Evolutionary conservation across 2,113 vertebrate genomes (phyloP).

Genomic region (Sturnus vulgaris): DNA sequence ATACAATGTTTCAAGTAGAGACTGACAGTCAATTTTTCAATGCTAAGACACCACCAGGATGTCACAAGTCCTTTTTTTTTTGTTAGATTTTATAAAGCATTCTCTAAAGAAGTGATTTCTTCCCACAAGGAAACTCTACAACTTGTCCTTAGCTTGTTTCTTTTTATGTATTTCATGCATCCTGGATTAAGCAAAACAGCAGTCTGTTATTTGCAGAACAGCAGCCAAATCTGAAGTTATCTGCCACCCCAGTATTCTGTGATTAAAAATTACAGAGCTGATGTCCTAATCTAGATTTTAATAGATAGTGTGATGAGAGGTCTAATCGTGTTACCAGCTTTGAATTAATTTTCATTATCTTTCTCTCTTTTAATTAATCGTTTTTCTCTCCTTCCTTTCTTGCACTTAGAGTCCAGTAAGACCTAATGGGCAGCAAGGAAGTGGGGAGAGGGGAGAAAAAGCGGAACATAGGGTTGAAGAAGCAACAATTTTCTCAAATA

Average conservation of each 20-base stretch:
- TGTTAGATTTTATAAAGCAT: background rate
- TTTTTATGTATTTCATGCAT: background rate
- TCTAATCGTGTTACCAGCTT: slow-evolving; percentile 12
- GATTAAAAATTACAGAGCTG: slow-evolving; percentile 28
- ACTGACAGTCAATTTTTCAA: background rate
- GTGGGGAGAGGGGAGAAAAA: background rate
- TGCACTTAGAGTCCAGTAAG: background rate
- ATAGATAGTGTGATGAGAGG: slow-evolving; percentile 1
- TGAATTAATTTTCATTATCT: slow-evolving; percentile 36
- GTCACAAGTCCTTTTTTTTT: background rate
- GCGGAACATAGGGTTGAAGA: background rate
- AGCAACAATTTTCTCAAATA: slow-evolving; percentile 40
- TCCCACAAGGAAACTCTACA: background rate
- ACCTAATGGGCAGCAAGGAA: background rate
- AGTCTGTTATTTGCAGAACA: background rate
- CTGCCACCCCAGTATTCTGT: background rate
- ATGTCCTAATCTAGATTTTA: slow-evolving; percentile 35
- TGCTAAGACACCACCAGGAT: background rate
- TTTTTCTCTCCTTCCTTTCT: background rate
- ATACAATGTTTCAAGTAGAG: background rate
- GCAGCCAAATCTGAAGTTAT: background rate
- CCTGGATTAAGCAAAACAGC: background rate
- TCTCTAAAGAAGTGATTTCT: background rate
- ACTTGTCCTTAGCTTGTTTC: background rate
- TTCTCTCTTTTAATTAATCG: background rate